Conservation (phyloP, 92 coral and sea anemone species). For the Palythoa grandiflora region DNA sequence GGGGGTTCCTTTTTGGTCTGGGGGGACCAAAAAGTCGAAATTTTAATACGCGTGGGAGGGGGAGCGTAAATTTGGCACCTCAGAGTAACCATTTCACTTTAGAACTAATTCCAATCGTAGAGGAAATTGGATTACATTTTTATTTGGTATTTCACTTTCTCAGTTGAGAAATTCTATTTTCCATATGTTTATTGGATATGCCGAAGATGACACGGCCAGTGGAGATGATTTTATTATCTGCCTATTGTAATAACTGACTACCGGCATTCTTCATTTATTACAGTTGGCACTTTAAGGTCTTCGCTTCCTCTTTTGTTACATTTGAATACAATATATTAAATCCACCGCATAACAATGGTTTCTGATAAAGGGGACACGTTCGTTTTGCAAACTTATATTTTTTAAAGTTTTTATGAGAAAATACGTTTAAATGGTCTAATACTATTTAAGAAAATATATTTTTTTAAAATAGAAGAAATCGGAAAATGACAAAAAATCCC, state of each 20-base stretch:
- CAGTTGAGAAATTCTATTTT: background rate
- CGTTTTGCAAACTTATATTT: background rate
- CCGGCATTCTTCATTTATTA: background rate
- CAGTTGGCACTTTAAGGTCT: background rate
- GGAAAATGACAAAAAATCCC: background rate
- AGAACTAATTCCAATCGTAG: background rate
- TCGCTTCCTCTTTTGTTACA: background rate
- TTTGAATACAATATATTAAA: background rate
- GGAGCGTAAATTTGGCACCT: no score
- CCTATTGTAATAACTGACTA: slow-evolving; percentile 14
- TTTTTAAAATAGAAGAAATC: slow-evolving; percentile 3
- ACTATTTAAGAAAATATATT: slow-evolving; percentile 36
- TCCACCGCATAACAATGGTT: background rate
- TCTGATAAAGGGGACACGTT: background rate
- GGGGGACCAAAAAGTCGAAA: no score
- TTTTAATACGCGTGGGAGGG: no score
- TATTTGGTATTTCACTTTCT: background rate
- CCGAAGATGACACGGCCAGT: background rate
- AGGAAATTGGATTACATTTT: background rate
- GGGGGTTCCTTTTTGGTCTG: no score
- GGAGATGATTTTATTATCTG: background rate
- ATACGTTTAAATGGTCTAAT: slow-evolving; percentile 5
- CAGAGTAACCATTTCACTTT: no score
- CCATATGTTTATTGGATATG: background rate
- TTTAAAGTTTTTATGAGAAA: slow-evolving; percentile 18